Base-by-base conservation (phyloP, 2,113 vertebrate species). In the Paedocypris sp. region DNA sequence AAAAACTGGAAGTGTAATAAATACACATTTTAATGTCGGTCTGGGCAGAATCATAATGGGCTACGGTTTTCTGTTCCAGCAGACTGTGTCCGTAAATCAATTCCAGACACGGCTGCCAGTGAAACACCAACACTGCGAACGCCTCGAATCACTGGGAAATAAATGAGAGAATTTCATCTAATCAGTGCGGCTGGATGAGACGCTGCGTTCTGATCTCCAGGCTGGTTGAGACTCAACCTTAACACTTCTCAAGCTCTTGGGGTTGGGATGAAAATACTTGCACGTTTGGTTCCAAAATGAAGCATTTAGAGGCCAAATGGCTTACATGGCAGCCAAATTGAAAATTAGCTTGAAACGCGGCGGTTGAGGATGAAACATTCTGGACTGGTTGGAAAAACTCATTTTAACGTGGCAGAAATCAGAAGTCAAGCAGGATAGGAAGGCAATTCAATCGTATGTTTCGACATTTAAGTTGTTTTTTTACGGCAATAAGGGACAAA, bases 1-100 rank as follows among this genome's bases (percentile, higher is more conserved):
- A 56, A 71, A 59, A 60, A 41, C 12, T 41, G 39, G 36, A 60
- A 56, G 60, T 56, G 51, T 60, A 53, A 67, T 67, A 56, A 67
- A 71, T 67, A 60, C 48, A 49, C 16, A 42, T 59, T 53, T 49
- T 54, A 67, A 62, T 48, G 60, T 50, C 54, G 31, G 60, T 53
- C 64, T 67, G 41, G 58, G 19, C 58, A 42, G 56, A 64, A 60
- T 53, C 25, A 60, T 54, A 53, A 69, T 60, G 28, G 26, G 26
- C 23, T 31, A 1, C 12, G 50, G 36, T 35, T 41, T 64, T 58
- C 29, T 39, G 51, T n/a, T 52, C 31, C 53, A 33, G 20, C 52
- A 63, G 50, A 63, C 36, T 50, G 26, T 36, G 43, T 46, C 47
- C 23, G 31, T 68, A 63, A 63, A 63, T 68, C 60, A 69, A 52